These are phyloP conservation scores for Drosophila siamana DNA, from an alignment of 2,888 invertebrate species.

Conservation along the genomic window DNA sequence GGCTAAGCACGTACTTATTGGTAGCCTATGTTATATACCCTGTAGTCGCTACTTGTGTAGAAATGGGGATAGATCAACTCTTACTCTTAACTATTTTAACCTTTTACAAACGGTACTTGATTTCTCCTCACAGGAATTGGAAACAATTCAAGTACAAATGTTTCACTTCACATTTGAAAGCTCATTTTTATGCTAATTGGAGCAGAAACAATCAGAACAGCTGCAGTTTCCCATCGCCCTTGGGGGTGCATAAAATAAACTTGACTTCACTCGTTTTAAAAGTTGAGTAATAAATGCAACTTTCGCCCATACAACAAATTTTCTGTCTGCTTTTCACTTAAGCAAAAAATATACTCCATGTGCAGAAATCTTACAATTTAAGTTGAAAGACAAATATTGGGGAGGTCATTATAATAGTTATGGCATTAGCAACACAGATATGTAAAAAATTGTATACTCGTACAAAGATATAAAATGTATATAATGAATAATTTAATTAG, in stretches of 20 bases:
- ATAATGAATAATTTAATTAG: no score
- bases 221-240: not conserved
- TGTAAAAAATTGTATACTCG: no score
- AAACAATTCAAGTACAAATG: not conserved
- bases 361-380: not conserved
- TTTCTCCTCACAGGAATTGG: not conserved
- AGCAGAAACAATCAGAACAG: not conserved
- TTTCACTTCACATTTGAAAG: not conserved
- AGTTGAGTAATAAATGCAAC: not conserved
- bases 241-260: constrained; percentile 1
- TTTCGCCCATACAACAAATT: constrained; percentile 1
- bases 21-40: constrained; percentile 23
- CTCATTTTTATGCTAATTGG: not conserved
- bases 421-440: not conserved
- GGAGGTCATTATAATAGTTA: not conserved
- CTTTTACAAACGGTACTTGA: not conserved
- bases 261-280: not conserved
- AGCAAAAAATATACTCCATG: not conserved
- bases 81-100: no score
- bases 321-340: not conserved
- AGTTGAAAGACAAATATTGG: not conserved
- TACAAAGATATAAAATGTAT: no score
- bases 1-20: constrained; percentile 16
- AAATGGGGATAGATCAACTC: no score
- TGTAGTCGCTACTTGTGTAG: not conserved